phyloP scores from a whole-genome alignment of 2,888 invertebrate species.

The Xylota segnis region DNA sequence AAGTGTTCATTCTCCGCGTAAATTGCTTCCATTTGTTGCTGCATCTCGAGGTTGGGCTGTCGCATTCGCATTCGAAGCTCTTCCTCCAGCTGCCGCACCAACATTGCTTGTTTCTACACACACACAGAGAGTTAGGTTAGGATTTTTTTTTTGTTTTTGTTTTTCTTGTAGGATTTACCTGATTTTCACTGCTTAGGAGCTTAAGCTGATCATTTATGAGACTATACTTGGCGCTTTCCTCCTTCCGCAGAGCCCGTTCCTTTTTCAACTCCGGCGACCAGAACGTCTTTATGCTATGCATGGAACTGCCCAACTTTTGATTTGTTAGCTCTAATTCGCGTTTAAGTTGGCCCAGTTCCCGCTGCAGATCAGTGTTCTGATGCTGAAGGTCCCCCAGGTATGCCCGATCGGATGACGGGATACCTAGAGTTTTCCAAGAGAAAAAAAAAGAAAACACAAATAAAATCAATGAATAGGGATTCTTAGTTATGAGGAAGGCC shows the following conservation, averaged over 20 bases:
- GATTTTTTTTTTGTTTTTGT: neutral
- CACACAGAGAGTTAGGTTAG: neutral
- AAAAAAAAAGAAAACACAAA: conserved; percentile 11
- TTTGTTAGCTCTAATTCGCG: conserved; percentile 98
- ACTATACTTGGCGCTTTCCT: conserved; percentile 98
- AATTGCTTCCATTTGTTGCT: conserved; percentile 96
- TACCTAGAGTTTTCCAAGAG: conserved; percentile 78
- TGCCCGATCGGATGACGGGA: conserved; percentile 86
- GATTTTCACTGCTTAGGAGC: conserved; percentile 97
- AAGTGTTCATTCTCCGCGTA: conserved; percentile 97
- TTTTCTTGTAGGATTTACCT: conserved; percentile 88
- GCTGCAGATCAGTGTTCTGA: conserved; percentile 97
- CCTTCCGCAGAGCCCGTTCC: conserved; percentile 97
- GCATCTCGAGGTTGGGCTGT: conserved; percentile 95
- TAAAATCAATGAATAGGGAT: conserved; percentile 74
- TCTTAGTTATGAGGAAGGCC: conserved; percentile 7
- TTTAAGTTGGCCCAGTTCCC: conserved; percentile 95
- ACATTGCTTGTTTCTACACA: conserved; percentile 95
- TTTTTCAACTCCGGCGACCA: conserved; percentile 99
- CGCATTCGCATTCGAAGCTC: conserved; percentile 95
- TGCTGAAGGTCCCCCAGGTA: conserved; percentile 94
- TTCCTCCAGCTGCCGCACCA: conserved; percentile 96
- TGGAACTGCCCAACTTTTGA: conserved; percentile 98
- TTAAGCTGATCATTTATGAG: conserved; percentile 98
- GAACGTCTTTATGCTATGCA: conserved; percentile 99